Base-by-base conservation (phyloP, 2,113 vertebrate species). In the Erythrocebus patas region DNA sequence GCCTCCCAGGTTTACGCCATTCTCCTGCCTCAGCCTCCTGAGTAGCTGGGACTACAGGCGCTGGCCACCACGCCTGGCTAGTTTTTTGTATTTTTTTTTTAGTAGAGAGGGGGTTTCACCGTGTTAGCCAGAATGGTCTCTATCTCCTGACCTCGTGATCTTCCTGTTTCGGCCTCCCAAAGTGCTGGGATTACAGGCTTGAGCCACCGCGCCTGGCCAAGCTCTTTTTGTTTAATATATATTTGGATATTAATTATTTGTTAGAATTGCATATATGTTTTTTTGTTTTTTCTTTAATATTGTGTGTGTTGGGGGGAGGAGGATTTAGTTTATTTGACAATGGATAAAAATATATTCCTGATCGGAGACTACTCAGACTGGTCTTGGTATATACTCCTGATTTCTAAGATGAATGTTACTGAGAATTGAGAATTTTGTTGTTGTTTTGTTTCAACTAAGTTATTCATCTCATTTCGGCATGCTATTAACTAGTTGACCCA, bases 311-410 rank as follows among this genome's bases (percentile, higher is more conserved):
- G 35, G 7, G 35, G 14, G 35, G 64, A 16, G 4, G 48, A 76
- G 32, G 32, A 52, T 66, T 92, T 75, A 70, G 5, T 76, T 76
- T 89, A 38, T 92, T 89, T 90, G 43, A 45, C 72, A 10, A 45
- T 86, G 43, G 82, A 40, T 86, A 76, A 92, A 81, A 96, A 38
- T 75, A 59, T 10, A 78, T 45, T 30, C 61, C 48, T 89, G 43
- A 50, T 40, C 50, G 38, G 43, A 32, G 48, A 52, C 20, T 81
- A 25, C 16, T 75, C 6, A 22, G 61, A 27, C 7, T 59, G 91
- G 73, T 18, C 30, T 45, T 95, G 50, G 43, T 76, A 12, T 43
- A n/a, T 30, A 50, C 35, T 38, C 75, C 64, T 83, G 17, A 22
- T 76, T 64, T 64, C 38, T 45, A 66, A 90, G 40, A 48, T 27